Evolutionary conservation across 2,888 invertebrate genomes (phyloP), one percentile per base, ranked within the genome.

Genomic region (Phorcus lineatus): DNA sequence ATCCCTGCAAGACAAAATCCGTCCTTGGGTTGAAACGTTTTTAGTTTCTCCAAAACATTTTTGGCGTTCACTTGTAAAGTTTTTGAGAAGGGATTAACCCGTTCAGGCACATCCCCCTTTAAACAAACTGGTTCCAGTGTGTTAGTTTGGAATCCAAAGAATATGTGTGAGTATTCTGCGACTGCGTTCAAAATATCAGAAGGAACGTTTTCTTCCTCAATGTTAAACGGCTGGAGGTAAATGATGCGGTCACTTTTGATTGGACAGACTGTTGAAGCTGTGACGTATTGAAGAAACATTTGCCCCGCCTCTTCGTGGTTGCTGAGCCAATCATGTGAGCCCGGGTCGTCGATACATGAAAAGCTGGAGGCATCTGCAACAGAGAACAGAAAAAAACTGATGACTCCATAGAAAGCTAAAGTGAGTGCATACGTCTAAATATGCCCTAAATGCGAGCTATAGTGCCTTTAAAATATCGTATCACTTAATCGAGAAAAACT

Each of bases 1-100:
- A 89, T 85, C 2, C 86, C 89, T 11, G 87, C 88, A 31, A 85
- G 83, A 85, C 87, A 87, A 70, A 88, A 86, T 16, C 86, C 86
- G 80, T 88, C 84, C n/a, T 40, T 53, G 4, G 86, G 86, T 54
- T 85, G 62, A 22, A 82, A 66, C 36, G 70, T 75, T 31, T 81
- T 24, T 74, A 85, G 83, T 13, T 36, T 76, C n/a, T 83, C 52
- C 28, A 88, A 66, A n/a, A 88, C 74, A 11, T 84, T 79, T 4
- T 78, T 80, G 40, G 86, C 86, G 82, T 88, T 76, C 1, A 83
- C 86, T 75, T 88, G 88, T 77, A 85, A 85, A 11, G 81, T 82
- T 4, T 82, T 83, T 13, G 79, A 55, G 22, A 52, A n/a, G 13
- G 76, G 74, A 70, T 87, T 87, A 11, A 85, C 55, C 17, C 88